Base-by-base conservation (phyloP, 2,888 invertebrate species). In the Formica aserva region DNA sequence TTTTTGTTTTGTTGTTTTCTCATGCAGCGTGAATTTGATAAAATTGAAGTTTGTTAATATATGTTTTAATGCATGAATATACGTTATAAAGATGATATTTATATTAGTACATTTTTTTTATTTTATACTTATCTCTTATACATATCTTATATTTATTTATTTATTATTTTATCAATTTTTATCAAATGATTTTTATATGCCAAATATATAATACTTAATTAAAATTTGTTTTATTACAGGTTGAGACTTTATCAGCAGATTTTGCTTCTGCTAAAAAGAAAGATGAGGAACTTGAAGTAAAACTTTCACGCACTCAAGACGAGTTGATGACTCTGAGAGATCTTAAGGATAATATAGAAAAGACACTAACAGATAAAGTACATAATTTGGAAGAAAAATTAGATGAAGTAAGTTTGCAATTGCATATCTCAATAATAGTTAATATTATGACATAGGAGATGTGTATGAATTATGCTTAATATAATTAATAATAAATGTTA, bases 301-400 rank as follows among this genome's bases (percentile, higher is more conserved):
- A 95, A 87, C 90, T 94, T 11, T 87, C 86, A 18, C 89, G 85
- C 41, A 66, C 92, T 38, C 88, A 85, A 32, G 91, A 94, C 82
- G 92, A 93, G 83, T 81, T 94, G 69, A 92, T 92, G 74, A 86
- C 95, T 94, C 94, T 95, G 95, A 92, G 92, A 89, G 85, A 95
- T 95, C 89, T 95, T 95, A 96, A 95, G 92, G 95, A 95, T 93
- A 95, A 96, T 91, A 95, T 95, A 83, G 96, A 96, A 86, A 93
- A 95, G 83, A 96, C 95, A 83, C 93, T 96, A 71, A 95, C 95
- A 90, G 95, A 96, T 94, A 87, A 96, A 95, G 35, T 96, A 93
- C 88, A 96, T 91, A 95, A 95, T 92, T 93, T 96, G 92, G 92
- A 95, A 94, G 92, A 96, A 92, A 94, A 97, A 95, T 92, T 96